Percentiles rank a stretch among this genome's conserved stretches.
These are phyloP conservation scores for Clarias platycephalus DNA, from an alignment of 2,797 vertebrate species.

Conservation along the genomic window DNA sequence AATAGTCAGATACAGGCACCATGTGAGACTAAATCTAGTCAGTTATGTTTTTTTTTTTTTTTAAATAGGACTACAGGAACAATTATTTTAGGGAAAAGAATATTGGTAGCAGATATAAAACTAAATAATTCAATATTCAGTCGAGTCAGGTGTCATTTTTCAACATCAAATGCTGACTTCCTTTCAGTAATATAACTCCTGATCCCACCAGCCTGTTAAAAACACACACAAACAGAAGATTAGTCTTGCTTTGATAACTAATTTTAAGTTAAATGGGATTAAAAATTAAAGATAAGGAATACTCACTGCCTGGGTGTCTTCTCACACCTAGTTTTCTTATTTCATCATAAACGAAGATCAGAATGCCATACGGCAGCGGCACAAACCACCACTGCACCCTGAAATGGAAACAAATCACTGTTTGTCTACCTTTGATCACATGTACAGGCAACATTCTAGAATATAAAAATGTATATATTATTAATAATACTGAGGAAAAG, in stretches of 20 bases:
- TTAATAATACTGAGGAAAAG: not conserved
- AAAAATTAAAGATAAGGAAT: not conserved
- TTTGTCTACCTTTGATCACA: not conserved
- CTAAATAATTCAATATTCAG: conserved; percentile 14
- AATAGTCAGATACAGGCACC: not conserved
- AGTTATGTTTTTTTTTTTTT: conserved; percentile 6
- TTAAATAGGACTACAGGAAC: conserved; percentile 13
- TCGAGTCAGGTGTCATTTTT: not conserved
- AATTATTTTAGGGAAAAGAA: not conserved
- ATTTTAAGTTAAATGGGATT: not conserved
- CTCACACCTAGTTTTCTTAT: conserved; percentile 85
- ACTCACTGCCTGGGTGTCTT: conserved; percentile 84
- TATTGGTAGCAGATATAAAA: not conserved
- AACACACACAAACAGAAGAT: conserved; percentile 19
- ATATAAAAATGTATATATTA: not conserved
- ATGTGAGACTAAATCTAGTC: not conserved
- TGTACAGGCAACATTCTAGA: not conserved
- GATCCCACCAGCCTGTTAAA: conserved; percentile 83
- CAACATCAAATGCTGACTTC: not conserved
- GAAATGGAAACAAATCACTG: not conserved
- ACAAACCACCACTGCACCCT: conserved; percentile 89
- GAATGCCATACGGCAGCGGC: conserved; percentile 81
- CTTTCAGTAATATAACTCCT: conserved; percentile 83
- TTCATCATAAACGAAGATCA: conserved; percentile 87
- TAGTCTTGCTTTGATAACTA: conserved; percentile 23